Evolutionary conservation across 2,888 invertebrate genomes (phyloP).

Genomic region (Drosophila infuscata): DNA sequence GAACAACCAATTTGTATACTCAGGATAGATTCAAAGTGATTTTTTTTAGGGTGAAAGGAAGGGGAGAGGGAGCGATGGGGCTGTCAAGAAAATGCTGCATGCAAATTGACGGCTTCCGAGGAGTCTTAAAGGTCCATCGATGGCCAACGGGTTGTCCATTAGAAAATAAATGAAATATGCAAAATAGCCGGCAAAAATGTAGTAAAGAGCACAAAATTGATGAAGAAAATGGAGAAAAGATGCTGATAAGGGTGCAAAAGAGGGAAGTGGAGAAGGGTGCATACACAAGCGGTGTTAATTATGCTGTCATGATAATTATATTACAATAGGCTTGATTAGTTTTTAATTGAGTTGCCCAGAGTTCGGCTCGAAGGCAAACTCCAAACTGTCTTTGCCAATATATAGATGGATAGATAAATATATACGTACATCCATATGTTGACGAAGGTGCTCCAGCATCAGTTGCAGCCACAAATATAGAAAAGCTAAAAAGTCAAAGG

Average conservation of each 20-base stretch:
- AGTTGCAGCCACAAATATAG: constrained; percentile 44
- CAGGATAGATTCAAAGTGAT: constrained; percentile 59
- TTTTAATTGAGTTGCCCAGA: constrained; percentile 79
- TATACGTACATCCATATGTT: background rate
- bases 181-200: constrained; percentile 46
- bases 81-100: constrained; percentile 62
- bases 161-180: constrained; percentile 59
- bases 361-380: constrained; percentile 42
- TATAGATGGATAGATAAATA: background rate
- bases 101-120: constrained; percentile 67
- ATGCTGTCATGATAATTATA: constrained; percentile 80
- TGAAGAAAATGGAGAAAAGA: constrained; percentile 31
- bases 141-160: constrained; percentile 74
- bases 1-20: constrained; percentile 75
- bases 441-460: constrained; percentile 17
- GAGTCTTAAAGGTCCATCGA: constrained; percentile 67
- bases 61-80: background rate
- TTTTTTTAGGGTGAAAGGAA: constrained; percentile 28
- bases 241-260: constrained; percentile 1
- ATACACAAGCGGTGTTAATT: constrained; percentile 69
- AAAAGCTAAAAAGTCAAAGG: constrained; percentile 8
- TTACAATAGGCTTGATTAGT: constrained; percentile 82
- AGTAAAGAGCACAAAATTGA: constrained; percentile 27
- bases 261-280: constrained; percentile 17
- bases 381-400: constrained; percentile 13